Evolutionary conservation across 2,888 invertebrate species (phyloP).

Genomic region (Sesia apiformis): DNA sequence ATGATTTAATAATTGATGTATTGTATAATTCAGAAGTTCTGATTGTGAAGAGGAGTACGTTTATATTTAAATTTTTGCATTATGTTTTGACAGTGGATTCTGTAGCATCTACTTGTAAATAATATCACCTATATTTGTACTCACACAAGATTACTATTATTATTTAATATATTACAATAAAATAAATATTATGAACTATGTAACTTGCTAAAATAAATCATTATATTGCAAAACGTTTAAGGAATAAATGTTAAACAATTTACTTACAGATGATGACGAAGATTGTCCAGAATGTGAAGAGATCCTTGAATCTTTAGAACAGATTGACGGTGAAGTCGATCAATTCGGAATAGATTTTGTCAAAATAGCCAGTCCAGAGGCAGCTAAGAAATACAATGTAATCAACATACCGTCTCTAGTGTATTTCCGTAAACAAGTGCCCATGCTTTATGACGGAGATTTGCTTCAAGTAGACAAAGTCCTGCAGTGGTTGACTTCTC

Average conservation of each 20-base stretch:
- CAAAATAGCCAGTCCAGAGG: constrained; percentile 88
- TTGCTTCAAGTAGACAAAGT: constrained; percentile 89
- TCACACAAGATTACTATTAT: no score
- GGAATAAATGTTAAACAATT: background rate
- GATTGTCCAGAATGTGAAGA: constrained; percentile 94
- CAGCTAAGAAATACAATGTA: constrained; percentile 87
- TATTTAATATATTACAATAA: background rate
- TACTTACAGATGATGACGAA: constrained; percentile 80
- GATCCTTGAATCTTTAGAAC: constrained; percentile 91
- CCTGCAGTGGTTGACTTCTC: constrained; percentile 92
- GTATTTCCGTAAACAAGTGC: constrained; percentile 88
- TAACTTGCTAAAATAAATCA: background rate
- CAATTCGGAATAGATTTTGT: constrained; percentile 95
- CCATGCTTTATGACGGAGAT: constrained; percentile 92
- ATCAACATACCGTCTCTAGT: constrained; percentile 89
- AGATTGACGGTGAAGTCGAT: constrained; percentile 96
- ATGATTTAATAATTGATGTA: no score
- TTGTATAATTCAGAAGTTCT: no score
- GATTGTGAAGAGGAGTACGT: no score
- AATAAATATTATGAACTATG: background rate
- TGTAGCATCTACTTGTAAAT: no score
- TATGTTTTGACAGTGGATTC: no score
- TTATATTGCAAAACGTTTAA: background rate
- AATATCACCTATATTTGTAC: no score
- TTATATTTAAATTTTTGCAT: no score